These are phyloP conservation scores for Scolopax rusticola DNA, from an alignment of 2,797 vertebrate species.

Conservation along the genomic window DNA sequence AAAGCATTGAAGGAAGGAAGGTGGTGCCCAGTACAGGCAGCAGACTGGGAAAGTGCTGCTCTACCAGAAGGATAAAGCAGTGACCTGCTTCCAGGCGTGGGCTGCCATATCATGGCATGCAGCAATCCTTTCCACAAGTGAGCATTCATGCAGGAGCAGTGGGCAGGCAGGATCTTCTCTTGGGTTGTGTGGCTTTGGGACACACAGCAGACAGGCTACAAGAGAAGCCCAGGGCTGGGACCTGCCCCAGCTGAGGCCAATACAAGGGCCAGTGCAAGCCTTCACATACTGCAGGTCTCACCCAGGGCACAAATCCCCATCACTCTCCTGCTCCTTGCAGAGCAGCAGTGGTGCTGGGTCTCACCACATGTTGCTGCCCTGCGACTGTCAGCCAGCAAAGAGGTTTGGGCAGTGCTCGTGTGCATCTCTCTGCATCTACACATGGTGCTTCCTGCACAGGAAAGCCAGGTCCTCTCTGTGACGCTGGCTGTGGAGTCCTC, in stretches of 20 bases:
- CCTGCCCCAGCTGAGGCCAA: neutral
- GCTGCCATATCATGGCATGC: neutral
- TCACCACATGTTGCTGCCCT: too few species aligned
- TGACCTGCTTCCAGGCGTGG: neutral
- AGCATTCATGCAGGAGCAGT: neutral
- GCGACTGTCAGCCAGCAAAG: neutral
- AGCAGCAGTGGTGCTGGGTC: neutral
- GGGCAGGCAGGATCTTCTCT: neutral
- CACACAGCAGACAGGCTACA: neutral
- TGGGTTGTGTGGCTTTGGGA: neutral
- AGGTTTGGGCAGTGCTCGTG: neutral
- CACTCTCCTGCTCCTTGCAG: neutral
- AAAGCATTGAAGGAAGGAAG: neutral
- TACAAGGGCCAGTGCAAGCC: neutral
- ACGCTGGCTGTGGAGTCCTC: neutral
- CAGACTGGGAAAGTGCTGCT: neutral
- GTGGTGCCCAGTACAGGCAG: neutral
- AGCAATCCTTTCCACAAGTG: neutral
- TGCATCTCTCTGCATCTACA: neutral
- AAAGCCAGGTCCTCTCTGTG: neutral
- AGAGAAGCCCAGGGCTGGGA: neutral
- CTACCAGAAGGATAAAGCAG: neutral
- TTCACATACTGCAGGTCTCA: accelerated
- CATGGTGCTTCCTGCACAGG: neutral
- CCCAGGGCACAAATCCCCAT: neutral